Percentiles rank a stretch among this genome's conserved stretches.
Conservation (phyloP, 2,888 invertebrate species). For the Ophion slaviceki region DNA sequence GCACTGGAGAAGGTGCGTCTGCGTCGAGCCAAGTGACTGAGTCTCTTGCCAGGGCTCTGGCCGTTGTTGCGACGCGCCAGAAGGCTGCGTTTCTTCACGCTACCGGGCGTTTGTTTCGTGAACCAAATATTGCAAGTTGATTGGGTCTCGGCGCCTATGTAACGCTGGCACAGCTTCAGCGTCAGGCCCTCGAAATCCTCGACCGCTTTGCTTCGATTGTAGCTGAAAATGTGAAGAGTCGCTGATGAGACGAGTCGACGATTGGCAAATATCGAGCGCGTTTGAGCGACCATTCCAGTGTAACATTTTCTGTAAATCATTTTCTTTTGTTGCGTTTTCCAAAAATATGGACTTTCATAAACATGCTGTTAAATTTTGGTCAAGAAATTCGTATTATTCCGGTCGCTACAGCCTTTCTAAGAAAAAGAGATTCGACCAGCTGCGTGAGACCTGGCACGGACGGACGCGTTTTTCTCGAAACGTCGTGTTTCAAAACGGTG, state of each 20-base stretch:
- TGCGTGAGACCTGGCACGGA: too few species aligned
- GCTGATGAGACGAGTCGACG: not conserved
- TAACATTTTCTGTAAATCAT: too few species aligned
- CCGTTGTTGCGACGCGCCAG: slow-evolving; percentile 85
- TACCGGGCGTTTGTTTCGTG: slow-evolving; percentile 86
- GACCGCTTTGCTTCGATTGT: slow-evolving; percentile 88
- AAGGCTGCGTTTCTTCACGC: slow-evolving; percentile 87
- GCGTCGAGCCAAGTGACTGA: slow-evolving; percentile 91
- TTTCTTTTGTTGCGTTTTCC: too few species aligned
- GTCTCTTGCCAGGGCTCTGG: slow-evolving; percentile 90
- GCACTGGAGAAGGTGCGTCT: slow-evolving; percentile 91
- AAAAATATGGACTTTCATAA: too few species aligned
- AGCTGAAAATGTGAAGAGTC: slow-evolving; percentile 84
- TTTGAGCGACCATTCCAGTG: not conserved
- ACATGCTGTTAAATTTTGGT: too few species aligned
- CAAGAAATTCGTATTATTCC: too few species aligned
- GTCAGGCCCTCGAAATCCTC: slow-evolving; percentile 89
- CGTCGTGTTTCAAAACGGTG: too few species aligned
- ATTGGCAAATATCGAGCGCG: not conserved
- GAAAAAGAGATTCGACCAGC: too few species aligned
- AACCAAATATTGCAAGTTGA: slow-evolving; percentile 87
- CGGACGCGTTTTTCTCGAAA: too few species aligned
- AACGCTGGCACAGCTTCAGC: slow-evolving; percentile 88
- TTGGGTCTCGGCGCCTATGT: slow-evolving; percentile 90
- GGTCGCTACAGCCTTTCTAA: too few species aligned